Base-by-base conservation (phyloP, 2,888 invertebrate genomes). In the Keiferia lycopersicella region DNA sequence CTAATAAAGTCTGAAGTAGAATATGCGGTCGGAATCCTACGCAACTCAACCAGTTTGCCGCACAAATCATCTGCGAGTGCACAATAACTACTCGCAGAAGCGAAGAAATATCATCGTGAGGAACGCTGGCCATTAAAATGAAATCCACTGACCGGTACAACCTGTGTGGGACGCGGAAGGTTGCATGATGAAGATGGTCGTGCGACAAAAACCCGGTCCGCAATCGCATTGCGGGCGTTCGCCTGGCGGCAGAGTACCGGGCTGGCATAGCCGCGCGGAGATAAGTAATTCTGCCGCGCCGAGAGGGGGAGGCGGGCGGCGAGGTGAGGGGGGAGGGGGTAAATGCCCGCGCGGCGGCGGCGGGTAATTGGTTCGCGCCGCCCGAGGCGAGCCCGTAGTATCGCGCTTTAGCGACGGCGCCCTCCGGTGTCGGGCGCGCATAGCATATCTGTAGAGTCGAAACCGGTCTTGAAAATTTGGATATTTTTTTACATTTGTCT, bases 341-440 rank as follows among this genome's bases (percentile, higher is more conserved):
- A 87, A 88, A 87, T 88, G 88, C 87, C 86, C 87, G 87, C 84
- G 82, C 80, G 86, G 85, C 82, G 81, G 84, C 82, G 85, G 86
- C 87, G 90, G 91, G 91, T 92, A 91, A 91, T 92, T 91, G 91
- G 91, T 91, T 90, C 89, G 88, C 90, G 90, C 90, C 90, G 90
- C 90, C 90, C 88, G 90, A 90, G 89, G 91, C 89, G 87, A 89
- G 88, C 90, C 88, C 88, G 88, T 87, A 90, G 89, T 90, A 89
- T 90, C 89, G 88, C 90, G 90, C 90, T 91, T 91, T 91, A 90
- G 90, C 88, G 89, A 89, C 89, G 90, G 89, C 90, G 89, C 90
- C 90, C 90, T 88, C 89, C 89, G 89, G 89, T 89, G 90, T 88
- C 85, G 87, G 83, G 84, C 82, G 82, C 76, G 82, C 76, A 76